Conservation (phyloP, 1,140 invertebrate genomes). For the Eubasilissa regina region DNA sequence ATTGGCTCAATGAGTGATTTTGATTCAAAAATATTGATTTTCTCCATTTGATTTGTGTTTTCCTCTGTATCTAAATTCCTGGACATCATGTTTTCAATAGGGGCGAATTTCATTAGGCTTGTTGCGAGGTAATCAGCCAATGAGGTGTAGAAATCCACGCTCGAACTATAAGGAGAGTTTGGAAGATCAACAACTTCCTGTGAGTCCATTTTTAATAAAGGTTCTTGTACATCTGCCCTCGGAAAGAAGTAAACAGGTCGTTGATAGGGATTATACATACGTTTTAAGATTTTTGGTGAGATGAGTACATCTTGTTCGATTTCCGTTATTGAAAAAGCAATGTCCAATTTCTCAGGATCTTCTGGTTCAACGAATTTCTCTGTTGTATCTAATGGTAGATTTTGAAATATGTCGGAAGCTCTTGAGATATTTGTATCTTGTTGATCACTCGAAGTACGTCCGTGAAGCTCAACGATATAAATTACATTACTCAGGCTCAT, state of each 20-base stretch:
- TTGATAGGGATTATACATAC: neutral
- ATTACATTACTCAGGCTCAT: neutral
- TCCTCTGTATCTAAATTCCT: neutral
- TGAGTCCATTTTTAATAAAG: neutral
- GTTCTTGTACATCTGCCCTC: neutral
- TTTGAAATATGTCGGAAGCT: neutral
- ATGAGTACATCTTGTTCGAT: constrained; percentile 10
- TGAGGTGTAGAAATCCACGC: neutral
- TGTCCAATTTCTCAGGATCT: neutral
- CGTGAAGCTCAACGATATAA: neutral
- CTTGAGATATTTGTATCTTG: neutral
- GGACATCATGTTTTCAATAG: neutral
- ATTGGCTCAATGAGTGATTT: no score
- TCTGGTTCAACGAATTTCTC: neutral
- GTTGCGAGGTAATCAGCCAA: neutral
- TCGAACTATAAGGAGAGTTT: no score
- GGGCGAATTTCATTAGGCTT: neutral
- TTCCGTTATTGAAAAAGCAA: neutral
- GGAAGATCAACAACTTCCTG: no score
- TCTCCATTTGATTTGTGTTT: no score
- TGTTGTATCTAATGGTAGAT: neutral
- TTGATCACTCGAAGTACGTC: neutral
- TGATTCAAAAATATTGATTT: no score
- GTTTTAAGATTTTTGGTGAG: neutral
- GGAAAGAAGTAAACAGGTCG: neutral